Conservation (phyloP, 2,888 invertebrate species). For the Pemphredon lugubris region DNA sequence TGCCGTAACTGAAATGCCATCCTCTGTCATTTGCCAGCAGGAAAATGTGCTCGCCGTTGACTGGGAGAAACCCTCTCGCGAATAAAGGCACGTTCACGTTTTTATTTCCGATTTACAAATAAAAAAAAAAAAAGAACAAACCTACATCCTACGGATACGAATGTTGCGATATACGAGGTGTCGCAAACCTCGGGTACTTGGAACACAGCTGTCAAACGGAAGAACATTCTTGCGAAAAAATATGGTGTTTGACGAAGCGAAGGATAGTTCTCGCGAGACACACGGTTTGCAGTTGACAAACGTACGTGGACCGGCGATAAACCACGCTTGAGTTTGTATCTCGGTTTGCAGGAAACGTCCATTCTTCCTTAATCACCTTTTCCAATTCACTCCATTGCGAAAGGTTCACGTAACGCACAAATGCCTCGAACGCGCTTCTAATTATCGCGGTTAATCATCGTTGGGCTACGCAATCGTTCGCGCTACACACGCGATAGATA, state of each 20-base stretch:
- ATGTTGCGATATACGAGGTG: background rate
- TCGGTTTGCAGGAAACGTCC: constrained; percentile 29
- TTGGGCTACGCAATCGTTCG: too few relatives aligned
- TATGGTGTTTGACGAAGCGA: constrained; percentile 1
- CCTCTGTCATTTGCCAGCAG: background rate
- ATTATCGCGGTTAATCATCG: constrained; percentile 3
- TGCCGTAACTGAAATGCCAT: constrained; percentile 21
- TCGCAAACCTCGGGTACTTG: background rate
- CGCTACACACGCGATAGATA: too few relatives aligned
- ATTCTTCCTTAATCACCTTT: constrained; percentile 46
- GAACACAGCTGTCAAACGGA: background rate
- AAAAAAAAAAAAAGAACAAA: too few relatives aligned
- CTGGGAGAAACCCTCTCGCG: constrained; percentile 17
- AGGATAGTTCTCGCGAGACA: background rate
- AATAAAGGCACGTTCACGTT: constrained; percentile 25
- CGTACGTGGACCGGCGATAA: background rate
- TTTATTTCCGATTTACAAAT: background rate
- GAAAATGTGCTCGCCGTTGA: background rate
- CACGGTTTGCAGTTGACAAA: background rate
- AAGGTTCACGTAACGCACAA: constrained; percentile 6
- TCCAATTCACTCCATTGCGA: constrained; percentile 42
- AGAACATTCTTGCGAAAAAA: background rate
- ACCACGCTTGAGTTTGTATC: background rate
- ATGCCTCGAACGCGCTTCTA: constrained; percentile 10
- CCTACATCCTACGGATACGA: background rate